Conservation (phyloP, 2,797 vertebrate genomes). For the Enteromius anoplus region DNA sequence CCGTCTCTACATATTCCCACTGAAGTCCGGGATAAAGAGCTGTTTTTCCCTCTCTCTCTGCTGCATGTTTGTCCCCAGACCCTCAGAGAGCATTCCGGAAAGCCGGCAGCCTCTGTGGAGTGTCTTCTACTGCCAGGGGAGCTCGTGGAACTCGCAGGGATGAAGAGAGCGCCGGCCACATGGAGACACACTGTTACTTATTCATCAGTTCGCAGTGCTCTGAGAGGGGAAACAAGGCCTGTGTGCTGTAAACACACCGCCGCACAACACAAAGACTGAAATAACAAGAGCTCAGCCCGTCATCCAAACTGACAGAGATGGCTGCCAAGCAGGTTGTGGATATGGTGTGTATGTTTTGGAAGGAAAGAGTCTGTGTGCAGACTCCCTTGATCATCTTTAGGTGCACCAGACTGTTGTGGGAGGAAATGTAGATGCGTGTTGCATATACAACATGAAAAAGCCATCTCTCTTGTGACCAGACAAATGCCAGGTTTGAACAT, state of each 20-base stretch:
- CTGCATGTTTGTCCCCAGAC: slow-evolving; percentile 76
- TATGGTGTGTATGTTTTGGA: slow-evolving; percentile 45
- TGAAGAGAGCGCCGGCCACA: slow-evolving; percentile 61
- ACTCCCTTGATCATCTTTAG: slow-evolving; percentile 59
- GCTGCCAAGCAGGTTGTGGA: slow-evolving; percentile 60
- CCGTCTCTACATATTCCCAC: slow-evolving; percentile 74
- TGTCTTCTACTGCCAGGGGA: slow-evolving; percentile 71
- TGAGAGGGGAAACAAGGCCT: slow-evolving; percentile 79
- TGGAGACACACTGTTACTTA: slow-evolving; percentile 81
- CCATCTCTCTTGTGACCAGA: slow-evolving; percentile 46
- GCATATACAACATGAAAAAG: slow-evolving; percentile 38
- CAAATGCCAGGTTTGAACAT: slow-evolving; percentile 50
- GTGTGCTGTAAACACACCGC: slow-evolving; percentile 80
- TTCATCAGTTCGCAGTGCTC: slow-evolving; percentile 80
- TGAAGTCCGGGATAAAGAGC: slow-evolving; percentile 80
- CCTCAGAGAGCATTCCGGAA: slow-evolving; percentile 69
- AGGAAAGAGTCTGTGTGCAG: slow-evolving; percentile 35
- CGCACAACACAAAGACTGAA: slow-evolving; percentile 67
- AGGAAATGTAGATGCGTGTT: slow-evolving; percentile 41
- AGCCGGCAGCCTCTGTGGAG: slow-evolving; percentile 69
- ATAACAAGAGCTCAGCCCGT: slow-evolving; percentile 62
- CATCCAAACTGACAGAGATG: slow-evolving; percentile 77
- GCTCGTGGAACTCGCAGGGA: slow-evolving; percentile 65
- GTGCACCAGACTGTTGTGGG: slow-evolving; percentile 53
- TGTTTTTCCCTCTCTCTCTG: slow-evolving; percentile 69